Percentiles rank a stretch among this genome's conserved stretches.
Evolutionary conservation across 1,140 invertebrate genomes (phyloP).

Genomic region (Diorhabda elongata): DNA sequence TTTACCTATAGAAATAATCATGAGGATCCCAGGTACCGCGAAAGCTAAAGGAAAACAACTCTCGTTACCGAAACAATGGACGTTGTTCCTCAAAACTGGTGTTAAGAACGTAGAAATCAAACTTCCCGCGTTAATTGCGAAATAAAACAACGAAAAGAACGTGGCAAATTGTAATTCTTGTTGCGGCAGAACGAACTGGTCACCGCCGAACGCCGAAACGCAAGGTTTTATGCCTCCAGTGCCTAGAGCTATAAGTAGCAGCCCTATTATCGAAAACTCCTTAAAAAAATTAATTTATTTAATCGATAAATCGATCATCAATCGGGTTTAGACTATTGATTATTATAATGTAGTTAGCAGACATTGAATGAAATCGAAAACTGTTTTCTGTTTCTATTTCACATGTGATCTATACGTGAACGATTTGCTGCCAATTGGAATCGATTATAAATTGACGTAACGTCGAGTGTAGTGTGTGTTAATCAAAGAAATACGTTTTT

Average conservation of each 20-base stretch:
- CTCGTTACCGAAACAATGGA: constrained; percentile 75
- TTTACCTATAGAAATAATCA: constrained; percentile 76
- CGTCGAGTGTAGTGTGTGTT: too few relatives aligned
- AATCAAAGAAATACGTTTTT: too few relatives aligned
- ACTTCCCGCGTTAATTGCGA: constrained; percentile 89
- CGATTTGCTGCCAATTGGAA: too few relatives aligned
- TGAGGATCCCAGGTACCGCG: constrained; percentile 81
- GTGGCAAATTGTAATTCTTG: constrained; percentile 70
- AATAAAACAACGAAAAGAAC: constrained; percentile 94
- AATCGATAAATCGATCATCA: too few relatives aligned
- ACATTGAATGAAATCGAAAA: too few relatives aligned
- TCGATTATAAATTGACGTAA: too few relatives aligned
- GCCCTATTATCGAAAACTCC: constrained; percentile 69
- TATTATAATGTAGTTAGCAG: too few relatives aligned
- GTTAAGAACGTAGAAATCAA: constrained; percentile 86
- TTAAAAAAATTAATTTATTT: constrained; percentile 30
- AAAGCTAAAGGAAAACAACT: constrained; percentile 90
- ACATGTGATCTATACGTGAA: too few relatives aligned
- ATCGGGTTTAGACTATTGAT: too few relatives aligned
- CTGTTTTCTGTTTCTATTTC: too few relatives aligned
- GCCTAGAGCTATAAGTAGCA: constrained; percentile 80
- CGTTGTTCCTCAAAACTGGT: constrained; percentile 77
- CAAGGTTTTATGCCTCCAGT: constrained; percentile 98
- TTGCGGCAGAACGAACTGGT: constrained; percentile 84
- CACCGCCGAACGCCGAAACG: constrained; percentile 94